Percentiles rank a stretch among this genome's conserved stretches.
Conservation (phyloP, 2,113 vertebrate genomes). For the Neomonachus schauinslandi region DNA sequence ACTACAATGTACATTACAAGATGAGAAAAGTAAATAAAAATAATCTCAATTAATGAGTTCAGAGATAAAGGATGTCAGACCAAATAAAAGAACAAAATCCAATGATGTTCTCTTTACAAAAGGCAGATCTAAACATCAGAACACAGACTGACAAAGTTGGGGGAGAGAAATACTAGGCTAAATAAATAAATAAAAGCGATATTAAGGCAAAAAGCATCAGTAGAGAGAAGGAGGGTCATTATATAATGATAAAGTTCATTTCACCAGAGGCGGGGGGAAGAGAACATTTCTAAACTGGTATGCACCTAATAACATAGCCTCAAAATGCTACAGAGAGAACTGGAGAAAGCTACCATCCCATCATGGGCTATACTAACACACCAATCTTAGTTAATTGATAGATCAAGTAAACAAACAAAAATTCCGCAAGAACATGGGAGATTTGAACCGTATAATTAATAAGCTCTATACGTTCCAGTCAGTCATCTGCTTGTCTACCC, state of each 20-base stretch:
- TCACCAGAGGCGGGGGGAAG: background rate
- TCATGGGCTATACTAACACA: slow-evolving; percentile 4
- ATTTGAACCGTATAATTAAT: background rate
- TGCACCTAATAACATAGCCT: background rate
- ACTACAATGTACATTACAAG: background rate
- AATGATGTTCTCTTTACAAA: background rate
- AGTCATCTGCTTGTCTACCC: background rate
- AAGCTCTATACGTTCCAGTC: background rate
- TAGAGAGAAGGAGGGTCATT: background rate
- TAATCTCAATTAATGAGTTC: background rate
- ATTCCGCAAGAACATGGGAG: background rate
- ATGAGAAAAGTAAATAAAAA: slow-evolving; percentile 20
- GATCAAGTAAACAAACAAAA: slow-evolving; percentile 12
- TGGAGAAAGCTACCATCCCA: background rate
- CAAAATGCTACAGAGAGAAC: background rate
- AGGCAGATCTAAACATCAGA: background rate
- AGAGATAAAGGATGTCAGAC: background rate
- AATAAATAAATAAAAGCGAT: background rate
- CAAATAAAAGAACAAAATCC: background rate
- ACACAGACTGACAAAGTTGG: background rate
- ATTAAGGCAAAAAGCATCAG: background rate
- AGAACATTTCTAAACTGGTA: background rate
- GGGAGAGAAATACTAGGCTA: background rate
- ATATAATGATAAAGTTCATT: background rate
- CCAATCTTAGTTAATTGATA: background rate